Evolutionary conservation across 2,888 invertebrate genomes (phyloP).

Genomic region (Stenchaetothrips biformis): DNA sequence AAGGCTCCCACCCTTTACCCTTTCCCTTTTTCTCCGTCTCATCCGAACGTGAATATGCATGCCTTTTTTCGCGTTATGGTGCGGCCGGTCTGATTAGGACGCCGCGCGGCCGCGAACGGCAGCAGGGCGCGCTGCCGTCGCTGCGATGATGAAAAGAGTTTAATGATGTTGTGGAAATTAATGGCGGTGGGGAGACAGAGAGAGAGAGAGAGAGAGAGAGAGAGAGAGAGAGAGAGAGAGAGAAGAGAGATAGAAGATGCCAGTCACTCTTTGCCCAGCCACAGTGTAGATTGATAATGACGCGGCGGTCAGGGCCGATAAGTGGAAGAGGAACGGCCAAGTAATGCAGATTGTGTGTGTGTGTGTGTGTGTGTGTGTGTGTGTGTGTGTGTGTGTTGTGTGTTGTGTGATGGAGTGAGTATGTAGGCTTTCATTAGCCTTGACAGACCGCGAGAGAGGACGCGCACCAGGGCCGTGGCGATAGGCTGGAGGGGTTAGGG

Average conservation of each 20-base stretch:
- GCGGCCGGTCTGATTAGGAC: too few species aligned
- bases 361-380: not conserved
- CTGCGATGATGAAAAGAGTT: too few species aligned
- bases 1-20: too few species aligned
- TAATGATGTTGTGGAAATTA: not conserved
- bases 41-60: too few species aligned
- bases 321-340: not conserved
- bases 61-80: too few species aligned
- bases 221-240: not conserved
- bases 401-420: not conserved
- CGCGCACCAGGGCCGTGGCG: not conserved
- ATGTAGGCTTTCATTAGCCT: not conserved
- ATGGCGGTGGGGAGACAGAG: not conserved
- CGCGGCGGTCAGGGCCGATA: not conserved
- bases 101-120: too few species aligned
- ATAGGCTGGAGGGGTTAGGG: not conserved
- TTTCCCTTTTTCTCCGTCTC: too few species aligned
- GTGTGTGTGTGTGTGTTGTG: not conserved
- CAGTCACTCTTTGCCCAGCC: not conserved
- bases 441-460: not conserved
- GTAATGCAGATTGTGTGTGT: not conserved
- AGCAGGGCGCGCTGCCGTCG: too few species aligned
- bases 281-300: not conserved
- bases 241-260: not conserved
- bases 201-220: not conserved